Evolutionary conservation across 1,140 invertebrate species (phyloP), one percentile per base, ranked within the genome.

Genomic region (Cotesia typhae): DNA sequence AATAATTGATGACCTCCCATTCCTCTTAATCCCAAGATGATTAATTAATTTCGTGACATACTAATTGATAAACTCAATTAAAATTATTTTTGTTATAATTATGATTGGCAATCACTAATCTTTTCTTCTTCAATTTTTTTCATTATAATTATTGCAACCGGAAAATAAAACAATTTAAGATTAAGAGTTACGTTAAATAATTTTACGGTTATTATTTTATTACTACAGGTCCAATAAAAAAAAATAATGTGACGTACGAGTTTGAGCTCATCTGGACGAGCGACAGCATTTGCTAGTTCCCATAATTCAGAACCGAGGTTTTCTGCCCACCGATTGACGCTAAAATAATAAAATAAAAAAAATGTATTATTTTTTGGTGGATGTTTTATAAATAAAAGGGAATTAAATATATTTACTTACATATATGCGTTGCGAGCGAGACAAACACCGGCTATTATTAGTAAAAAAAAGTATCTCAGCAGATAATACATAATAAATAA

Each of bases 241-340:
- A 52, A 38, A 60, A 20, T 14, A 9, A 71, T 51, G 10, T 47
- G 41, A 81, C 83, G 88, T 76, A 89, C 89, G n/a, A 81, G 80
- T 80, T 89, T 87, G n/a, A 91, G 87, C 74, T 91, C 88, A 57
- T 88, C 83, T n/a, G 89, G 87, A 75, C 88, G 89, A n/a, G 88
- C 90, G 64, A 92, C 88, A 52, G 83, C 86, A 69, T 88, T 83
- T 3, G 90, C 90, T 68, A 92, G 80, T 77, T 89, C 82, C 88
- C 89, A 91, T 41, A 92, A 78, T 78, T 92, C 91, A 67, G 88
- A 87, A 3, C 91, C 90, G 47, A 92, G 85, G 47, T 82, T 85
- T 47, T 88, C 86, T 3, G 90, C 89, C 90, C 91, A 92, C 80
- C 85, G 87, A 71, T 87, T 86, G 36, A 91, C 87, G 36, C 90